Conservation (phyloP, 53 echinoderm and acorn worm species). For the Antedon mediterranea region DNA sequence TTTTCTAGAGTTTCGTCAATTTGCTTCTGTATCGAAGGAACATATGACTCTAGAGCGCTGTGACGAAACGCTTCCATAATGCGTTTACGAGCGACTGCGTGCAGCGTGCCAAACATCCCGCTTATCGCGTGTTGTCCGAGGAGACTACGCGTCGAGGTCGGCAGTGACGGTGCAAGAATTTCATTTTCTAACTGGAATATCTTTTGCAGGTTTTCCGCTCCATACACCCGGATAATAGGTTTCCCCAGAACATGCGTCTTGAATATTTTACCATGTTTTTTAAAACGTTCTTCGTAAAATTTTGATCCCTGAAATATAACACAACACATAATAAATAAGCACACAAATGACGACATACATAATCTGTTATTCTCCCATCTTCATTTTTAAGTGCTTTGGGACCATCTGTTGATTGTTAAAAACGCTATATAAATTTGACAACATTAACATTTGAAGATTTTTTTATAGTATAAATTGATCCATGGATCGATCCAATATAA, state of each 20-base stretch:
- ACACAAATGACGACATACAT: no score
- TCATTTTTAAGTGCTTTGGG: no score
- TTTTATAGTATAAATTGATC: no score
- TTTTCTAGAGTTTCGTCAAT: slow-evolving; percentile 31
- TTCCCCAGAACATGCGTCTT: slow-evolving; percentile 76
- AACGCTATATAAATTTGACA: no score
- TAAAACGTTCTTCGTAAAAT: slow-evolving; percentile 65
- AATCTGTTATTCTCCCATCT: no score
- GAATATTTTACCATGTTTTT: slow-evolving; percentile 57
- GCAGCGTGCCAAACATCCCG: slow-evolving; percentile 37
- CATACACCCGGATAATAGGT: slow-evolving; percentile 59
- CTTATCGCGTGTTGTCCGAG: slow-evolving; percentile 46
- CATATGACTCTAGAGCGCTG: slow-evolving; percentile 47
- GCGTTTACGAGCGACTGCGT: slow-evolving; percentile 43
- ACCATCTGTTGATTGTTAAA: no score
- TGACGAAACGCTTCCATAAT: slow-evolving; percentile 55
- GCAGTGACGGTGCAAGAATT: slow-evolving; percentile 26
- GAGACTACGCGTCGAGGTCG: slow-evolving; percentile 34
- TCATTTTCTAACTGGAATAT: slow-evolving; percentile 80
- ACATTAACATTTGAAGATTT: no score
- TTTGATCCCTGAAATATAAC: slow-evolving; percentile 33
- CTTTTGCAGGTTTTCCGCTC: slow-evolving; percentile 73
- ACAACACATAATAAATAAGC: background rate
- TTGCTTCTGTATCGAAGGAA: slow-evolving; percentile 30
- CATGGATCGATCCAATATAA: no score